Percentiles rank a stretch among this genome's conserved stretches.
Conservation (phyloP, 2,888 invertebrate genomes). For the Leucania comma region DNA sequence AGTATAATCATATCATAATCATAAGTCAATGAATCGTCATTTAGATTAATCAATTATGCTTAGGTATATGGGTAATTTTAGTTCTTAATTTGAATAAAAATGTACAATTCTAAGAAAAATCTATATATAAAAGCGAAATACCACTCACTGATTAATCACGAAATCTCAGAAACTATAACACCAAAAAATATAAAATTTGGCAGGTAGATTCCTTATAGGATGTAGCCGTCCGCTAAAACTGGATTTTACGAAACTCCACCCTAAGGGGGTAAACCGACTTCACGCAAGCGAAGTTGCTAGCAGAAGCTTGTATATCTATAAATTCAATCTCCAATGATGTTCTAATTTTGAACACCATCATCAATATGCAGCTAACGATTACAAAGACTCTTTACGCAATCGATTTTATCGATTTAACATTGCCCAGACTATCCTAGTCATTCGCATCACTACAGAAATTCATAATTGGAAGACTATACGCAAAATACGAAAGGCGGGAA, state of each 20-base stretch:
- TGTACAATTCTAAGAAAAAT: not conserved
- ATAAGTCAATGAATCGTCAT: too few relatives aligned
- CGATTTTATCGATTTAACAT: slow-evolving; percentile 28
- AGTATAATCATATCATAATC: too few relatives aligned
- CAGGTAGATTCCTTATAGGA: too few relatives aligned
- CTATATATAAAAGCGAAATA: too few relatives aligned
- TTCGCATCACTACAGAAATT: slow-evolving; percentile 45
- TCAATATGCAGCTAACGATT: not conserved
- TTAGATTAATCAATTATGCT: not conserved
- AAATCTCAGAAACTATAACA: too few relatives aligned
- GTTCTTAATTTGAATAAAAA: not conserved
- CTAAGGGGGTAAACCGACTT: too few relatives aligned
- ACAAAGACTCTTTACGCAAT: slow-evolving; percentile 8
- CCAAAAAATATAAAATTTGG: too few relatives aligned
- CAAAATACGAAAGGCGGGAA: slow-evolving; percentile 61
- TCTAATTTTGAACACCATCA: slow-evolving; percentile 1
- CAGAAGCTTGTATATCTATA: too few relatives aligned
- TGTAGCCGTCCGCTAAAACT: too few relatives aligned
- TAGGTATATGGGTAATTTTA: not conserved
- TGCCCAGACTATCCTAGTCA: slow-evolving; percentile 22
- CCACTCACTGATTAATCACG: too few relatives aligned
- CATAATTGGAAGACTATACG: slow-evolving; percentile 52
- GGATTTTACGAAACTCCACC: too few relatives aligned
- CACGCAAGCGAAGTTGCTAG: too few relatives aligned
- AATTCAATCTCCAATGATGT: not conserved